phyloP scores from a whole-genome alignment of 2,888 invertebrate species.

The Tribolium freemani region DNA sequence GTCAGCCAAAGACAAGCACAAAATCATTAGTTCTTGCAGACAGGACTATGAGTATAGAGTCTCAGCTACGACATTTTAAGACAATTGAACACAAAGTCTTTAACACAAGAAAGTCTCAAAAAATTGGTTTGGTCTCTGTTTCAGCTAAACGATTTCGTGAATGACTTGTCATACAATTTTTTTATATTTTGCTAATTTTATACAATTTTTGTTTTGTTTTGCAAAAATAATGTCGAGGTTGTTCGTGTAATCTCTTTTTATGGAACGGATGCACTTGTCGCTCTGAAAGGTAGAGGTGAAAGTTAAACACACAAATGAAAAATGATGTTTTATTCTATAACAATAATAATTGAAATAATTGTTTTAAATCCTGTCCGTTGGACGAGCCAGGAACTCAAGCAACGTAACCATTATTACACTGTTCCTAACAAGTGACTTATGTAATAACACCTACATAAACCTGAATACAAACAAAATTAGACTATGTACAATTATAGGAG shows the following conservation, averaged over 20 bases:
- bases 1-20: too few species aligned
- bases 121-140: too few species aligned
- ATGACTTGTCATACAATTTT: too few species aligned
- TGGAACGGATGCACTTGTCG: not conserved
- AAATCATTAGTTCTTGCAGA: too few species aligned
- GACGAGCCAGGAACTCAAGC: slow-evolving; percentile 18
- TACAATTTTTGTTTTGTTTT: too few species aligned
- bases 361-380: slow-evolving; percentile 12
- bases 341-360: slow-evolving; percentile 38
- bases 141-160: too few species aligned
- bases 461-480: slow-evolving; percentile 31
- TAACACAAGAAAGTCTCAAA: too few species aligned
- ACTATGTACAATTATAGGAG: slow-evolving; percentile 31
- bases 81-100: too few species aligned
- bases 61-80: too few species aligned
- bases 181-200: too few species aligned
- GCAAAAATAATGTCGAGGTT: too few species aligned
- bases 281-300: not conserved
- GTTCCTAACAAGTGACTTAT: slow-evolving; percentile 5
- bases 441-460: slow-evolving; percentile 17
- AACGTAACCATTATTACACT: slow-evolving; percentile 18
- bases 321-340: slow-evolving; percentile 31
- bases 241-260: not conserved
- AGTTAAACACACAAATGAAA: slow-evolving; percentile 28
- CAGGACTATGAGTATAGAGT: too few species aligned